phyloP scores from a whole-genome alignment of 2,113 vertebrate species.

The Petroica traversi region DNA sequence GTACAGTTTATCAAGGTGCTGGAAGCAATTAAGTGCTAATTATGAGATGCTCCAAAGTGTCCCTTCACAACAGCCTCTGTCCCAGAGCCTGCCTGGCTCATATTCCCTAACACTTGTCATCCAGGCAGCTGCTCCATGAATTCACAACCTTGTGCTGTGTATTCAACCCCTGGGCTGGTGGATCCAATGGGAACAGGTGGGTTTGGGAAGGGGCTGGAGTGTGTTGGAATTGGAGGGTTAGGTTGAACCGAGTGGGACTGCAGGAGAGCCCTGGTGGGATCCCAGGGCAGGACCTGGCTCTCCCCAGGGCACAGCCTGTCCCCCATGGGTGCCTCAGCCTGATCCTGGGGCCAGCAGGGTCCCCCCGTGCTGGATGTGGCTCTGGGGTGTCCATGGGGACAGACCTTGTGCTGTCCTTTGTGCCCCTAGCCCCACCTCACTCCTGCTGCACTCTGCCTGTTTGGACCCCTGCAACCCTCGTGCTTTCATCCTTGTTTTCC shows the following conservation, averaged over 20 bases:
- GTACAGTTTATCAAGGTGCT: background rate
- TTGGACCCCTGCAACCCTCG: accelerated
- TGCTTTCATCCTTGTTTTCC: background rate
- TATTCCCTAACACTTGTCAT: background rate
- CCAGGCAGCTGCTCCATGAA: background rate
- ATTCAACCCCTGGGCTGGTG: background rate
- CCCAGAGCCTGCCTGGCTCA: background rate
- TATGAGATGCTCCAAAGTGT: background rate
- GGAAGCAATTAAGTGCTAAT: constrained; percentile 21
- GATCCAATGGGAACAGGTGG: accelerated
- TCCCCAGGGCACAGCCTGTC: accelerated
- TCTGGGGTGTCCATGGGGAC: background rate
- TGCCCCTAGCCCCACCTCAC: background rate
- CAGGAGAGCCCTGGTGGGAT: background rate
- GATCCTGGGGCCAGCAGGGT: background rate
- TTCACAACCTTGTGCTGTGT: background rate
- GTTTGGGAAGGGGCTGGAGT: background rate
- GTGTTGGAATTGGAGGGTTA: background rate
- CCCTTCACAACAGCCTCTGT: background rate
- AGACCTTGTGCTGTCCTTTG: background rate
- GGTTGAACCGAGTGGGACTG: background rate
- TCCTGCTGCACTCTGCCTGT: background rate
- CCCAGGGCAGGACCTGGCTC: background rate
- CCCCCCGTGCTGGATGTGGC: accelerated
- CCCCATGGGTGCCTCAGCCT: background rate